Evolutionary conservation across 2,888 invertebrate genomes (phyloP).

Genomic region (Phyllotreta cruciferae): DNA sequence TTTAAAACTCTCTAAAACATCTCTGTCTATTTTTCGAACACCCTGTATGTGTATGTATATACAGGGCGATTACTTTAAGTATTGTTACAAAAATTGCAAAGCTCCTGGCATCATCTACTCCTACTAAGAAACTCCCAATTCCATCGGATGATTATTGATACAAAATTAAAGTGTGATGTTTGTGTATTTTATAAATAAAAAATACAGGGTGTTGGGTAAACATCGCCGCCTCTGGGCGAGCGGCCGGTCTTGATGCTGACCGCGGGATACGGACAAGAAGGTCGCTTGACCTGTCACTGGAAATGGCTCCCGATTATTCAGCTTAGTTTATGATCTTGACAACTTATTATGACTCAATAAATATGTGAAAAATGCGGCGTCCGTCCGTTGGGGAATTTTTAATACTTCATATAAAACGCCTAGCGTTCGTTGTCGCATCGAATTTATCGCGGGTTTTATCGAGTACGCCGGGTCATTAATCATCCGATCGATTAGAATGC

Average conservation of each 20-base stretch:
- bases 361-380: constrained; percentile 55
- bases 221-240: not conserved
- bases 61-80: too few relatives aligned
- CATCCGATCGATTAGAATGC: constrained; percentile 13
- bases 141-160: too few relatives aligned
- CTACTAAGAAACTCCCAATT: too few relatives aligned
- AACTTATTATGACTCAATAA: constrained; percentile 61
- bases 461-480: constrained; percentile 7
- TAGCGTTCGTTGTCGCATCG: constrained; percentile 37
- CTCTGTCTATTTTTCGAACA: too few relatives aligned
- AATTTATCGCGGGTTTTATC: constrained; percentile 43
- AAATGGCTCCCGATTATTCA: constrained; percentile 56
- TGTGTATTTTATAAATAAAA: not conserved
- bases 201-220: not conserved
- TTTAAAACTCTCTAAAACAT: too few relatives aligned
- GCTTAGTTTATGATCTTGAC: constrained; percentile 59
- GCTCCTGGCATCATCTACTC: too few relatives aligned
- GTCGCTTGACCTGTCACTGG: constrained; percentile 50
- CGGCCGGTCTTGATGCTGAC: constrained; percentile 28
- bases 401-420: constrained; percentile 51
- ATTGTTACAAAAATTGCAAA: too few relatives aligned
- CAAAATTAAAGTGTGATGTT: too few relatives aligned
- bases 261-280: constrained; percentile 34
- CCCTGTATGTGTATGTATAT: too few relatives aligned
- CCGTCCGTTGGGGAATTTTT: constrained; percentile 50